phyloP scores from a whole-genome alignment of 2,797 vertebrate genomes.

The Erithacus rubecula region DNA sequence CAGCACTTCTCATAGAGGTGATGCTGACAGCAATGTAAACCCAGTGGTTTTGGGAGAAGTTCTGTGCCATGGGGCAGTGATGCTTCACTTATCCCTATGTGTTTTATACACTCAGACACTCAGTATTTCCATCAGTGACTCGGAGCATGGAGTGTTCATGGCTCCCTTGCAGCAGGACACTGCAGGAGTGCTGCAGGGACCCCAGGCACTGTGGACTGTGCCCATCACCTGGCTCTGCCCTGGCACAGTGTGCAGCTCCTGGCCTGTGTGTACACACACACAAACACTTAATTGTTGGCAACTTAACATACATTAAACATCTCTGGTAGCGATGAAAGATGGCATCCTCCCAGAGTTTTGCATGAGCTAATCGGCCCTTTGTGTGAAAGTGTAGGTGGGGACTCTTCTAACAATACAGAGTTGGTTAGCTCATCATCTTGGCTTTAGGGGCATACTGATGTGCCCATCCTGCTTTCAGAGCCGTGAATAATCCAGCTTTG shows the following conservation, averaged over 20 bases:
- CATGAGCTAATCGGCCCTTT: slow-evolving; percentile 43
- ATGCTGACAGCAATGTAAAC: background rate
- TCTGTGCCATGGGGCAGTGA: background rate
- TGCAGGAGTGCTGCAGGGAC: background rate
- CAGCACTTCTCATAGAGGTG: background rate
- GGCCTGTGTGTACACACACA: background rate
- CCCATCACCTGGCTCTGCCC: background rate
- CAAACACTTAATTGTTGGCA: slow-evolving; percentile 29
- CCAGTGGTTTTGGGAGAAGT: background rate
- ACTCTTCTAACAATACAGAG: slow-evolving; percentile 50
- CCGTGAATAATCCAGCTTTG: slow-evolving; percentile 47
- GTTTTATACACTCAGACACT: background rate
- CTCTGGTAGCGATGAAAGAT: slow-evolving; percentile 20
- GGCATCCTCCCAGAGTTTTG: slow-evolving; percentile 51
- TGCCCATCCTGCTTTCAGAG: slow-evolving; percentile 53
- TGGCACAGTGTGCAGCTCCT: background rate
- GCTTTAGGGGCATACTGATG: slow-evolving; percentile 51
- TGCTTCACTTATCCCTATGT: background rate
- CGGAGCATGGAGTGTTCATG: background rate
- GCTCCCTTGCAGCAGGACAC: background rate
- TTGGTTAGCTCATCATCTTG: slow-evolving; percentile 59
- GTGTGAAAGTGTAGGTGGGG: slow-evolving; percentile 60
- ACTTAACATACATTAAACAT: background rate
- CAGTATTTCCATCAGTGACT: background rate
- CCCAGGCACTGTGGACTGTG: background rate